Percentiles rank a stretch among this genome's conserved stretches.
phyloP scores from a whole-genome alignment of 2,888 invertebrate species.

The Malachius bipustulatus region DNA sequence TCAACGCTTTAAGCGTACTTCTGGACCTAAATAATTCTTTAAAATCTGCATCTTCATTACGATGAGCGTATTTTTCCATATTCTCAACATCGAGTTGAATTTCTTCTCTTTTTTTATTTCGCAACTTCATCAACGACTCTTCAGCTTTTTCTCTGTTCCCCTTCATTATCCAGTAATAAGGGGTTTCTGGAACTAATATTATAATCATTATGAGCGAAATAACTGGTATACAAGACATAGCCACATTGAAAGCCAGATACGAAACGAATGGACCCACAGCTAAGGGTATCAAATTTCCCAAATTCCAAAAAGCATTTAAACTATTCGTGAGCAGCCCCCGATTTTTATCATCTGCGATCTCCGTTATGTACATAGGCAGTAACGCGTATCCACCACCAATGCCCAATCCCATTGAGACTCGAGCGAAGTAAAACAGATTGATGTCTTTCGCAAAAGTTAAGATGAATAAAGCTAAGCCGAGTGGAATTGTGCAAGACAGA shows the following conservation, averaged over 20 bases:
- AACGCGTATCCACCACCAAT: conserved; percentile 59
- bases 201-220: conserved; percentile 43
- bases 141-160: conserved; percentile 47
- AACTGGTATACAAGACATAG: conserved; percentile 34
- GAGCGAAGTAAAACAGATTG: conserved; percentile 30
- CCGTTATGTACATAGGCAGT: conserved; percentile 75
- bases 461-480: conserved; percentile 20
- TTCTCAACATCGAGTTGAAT: conserved; percentile 16
- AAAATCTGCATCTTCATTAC: conserved; percentile 25
- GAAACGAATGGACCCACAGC: conserved; percentile 56
- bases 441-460: conserved; percentile 21
- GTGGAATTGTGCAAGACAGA: conserved; percentile 36
- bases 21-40: conserved; percentile 37
- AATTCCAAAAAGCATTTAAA: conserved; percentile 56
- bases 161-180: conserved; percentile 52
- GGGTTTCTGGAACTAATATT: conserved; percentile 69
- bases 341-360: conserved; percentile 63
- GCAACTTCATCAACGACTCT: conserved; percentile 30
- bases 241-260: conserved; percentile 48
- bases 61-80: conserved; percentile 44
- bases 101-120: neutral
- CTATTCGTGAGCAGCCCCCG: conserved; percentile 57
- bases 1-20: conserved; percentile 60
- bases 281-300: conserved; percentile 59
- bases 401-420: conserved; percentile 47